These are phyloP conservation scores for Apamea sordens DNA, from an alignment of 2,888 invertebrate genomes.

Conservation along the genomic window DNA sequence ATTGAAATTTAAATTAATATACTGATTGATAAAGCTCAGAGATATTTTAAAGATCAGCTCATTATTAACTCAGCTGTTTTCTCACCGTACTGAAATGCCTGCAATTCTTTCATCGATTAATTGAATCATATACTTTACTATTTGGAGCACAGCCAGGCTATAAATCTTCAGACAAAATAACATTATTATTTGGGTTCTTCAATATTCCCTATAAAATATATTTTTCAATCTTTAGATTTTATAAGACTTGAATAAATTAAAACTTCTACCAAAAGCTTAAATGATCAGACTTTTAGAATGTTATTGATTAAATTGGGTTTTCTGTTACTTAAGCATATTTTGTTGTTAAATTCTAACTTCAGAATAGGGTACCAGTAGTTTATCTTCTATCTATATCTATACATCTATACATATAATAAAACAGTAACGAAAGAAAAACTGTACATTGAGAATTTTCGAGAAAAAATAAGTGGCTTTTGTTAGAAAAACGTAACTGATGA, in stretches of 20 bases:
- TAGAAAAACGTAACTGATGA: too few species aligned
- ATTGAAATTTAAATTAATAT: neutral
- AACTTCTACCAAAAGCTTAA: neutral
- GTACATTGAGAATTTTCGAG: too few species aligned
- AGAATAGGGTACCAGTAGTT: neutral
- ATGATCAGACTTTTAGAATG: neutral
- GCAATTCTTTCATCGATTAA: slow-evolving; percentile 26
- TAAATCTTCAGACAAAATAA: slow-evolving; percentile 7
- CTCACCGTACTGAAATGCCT: neutral
- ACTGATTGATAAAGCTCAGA: neutral
- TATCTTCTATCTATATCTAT: too few species aligned
- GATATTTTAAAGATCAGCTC: too few species aligned
- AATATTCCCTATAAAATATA: neutral
- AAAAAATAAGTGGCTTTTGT: too few species aligned
- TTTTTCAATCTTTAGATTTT: neutral
- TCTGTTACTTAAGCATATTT: neutral
- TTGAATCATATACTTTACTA: slow-evolving; percentile 20
- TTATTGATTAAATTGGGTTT: neutral
- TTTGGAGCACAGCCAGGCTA: slow-evolving; percentile 28
- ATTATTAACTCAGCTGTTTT: slow-evolving; percentile 3
- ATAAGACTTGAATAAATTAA: slow-evolving; percentile 6
- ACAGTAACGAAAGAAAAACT: too few species aligned
- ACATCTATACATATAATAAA: too few species aligned
- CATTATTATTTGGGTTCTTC: neutral
- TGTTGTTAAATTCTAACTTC: neutral